Evolutionary conservation across 1,140 invertebrate species (phyloP).

Genomic region (Scylla paramamosain): DNA sequence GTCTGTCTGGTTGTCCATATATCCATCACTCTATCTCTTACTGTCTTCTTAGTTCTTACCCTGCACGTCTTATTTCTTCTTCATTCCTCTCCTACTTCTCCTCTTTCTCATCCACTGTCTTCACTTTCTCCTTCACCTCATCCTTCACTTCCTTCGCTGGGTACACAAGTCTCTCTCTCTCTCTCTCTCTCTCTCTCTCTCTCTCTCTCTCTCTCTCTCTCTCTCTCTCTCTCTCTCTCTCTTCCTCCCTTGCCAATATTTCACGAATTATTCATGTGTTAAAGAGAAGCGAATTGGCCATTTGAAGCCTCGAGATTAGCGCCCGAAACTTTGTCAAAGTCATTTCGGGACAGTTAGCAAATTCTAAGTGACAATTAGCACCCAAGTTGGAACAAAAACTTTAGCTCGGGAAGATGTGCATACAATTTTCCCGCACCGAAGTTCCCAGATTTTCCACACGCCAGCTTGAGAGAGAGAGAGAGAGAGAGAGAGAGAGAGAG

Average conservation of each 20-base stretch:
- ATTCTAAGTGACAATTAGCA: slow-evolving; percentile 75
- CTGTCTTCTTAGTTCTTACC: slow-evolving; percentile 31
- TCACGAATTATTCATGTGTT: slow-evolving; percentile 72
- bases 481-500: slow-evolving; percentile 53
- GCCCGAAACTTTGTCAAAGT: slow-evolving; percentile 73
- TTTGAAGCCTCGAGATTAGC: slow-evolving; percentile 72
- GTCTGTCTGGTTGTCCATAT: background rate
- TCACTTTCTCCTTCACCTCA: background rate
- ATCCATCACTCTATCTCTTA: slow-evolving; percentile 25
- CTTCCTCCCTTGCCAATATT: slow-evolving; percentile 40
- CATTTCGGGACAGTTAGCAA: slow-evolving; percentile 74
- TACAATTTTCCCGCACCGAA: slow-evolving; percentile 37
- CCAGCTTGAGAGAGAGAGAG: background rate
- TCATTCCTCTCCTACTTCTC: background rate
- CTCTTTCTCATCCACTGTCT: background rate
- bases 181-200: slow-evolving; percentile 47
- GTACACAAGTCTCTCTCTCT: background rate
- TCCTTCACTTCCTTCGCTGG: background rate
- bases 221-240: background rate
- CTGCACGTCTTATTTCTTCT: slow-evolving; percentile 21
- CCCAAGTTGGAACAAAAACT: slow-evolving; percentile 71
- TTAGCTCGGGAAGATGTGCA: slow-evolving; percentile 65
- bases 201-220: slow-evolving; percentile 26
- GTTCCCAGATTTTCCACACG: slow-evolving; percentile 61
- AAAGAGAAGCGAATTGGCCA: slow-evolving; percentile 72